phyloP scores from a whole-genome alignment of 2,797 vertebrate species.

The Chaunax sp. region DNA sequence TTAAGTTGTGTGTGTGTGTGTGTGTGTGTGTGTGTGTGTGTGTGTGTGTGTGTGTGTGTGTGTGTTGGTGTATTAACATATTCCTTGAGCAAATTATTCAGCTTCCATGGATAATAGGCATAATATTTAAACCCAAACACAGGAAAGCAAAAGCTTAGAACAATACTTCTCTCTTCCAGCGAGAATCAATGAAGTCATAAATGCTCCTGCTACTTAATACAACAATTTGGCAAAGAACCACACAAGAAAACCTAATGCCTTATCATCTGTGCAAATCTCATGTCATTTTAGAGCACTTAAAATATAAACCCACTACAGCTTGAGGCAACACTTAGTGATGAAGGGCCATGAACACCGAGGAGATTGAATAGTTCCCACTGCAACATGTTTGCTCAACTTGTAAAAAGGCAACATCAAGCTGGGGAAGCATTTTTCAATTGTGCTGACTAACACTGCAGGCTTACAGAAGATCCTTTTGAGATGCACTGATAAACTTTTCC shows the following conservation, averaged over 20 bases:
- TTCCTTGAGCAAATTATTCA: conserved; percentile 55
- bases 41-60: conserved; percentile 51
- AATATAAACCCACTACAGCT: conserved; percentile 12
- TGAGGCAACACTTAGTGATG: neutral
- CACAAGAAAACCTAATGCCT: conserved; percentile 22
- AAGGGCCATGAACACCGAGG: conserved; percentile 4
- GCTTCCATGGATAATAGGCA: conserved; percentile 53
- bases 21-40: conserved; percentile 44
- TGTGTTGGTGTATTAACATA: conserved; percentile 58
- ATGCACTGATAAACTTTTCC: conserved; percentile 1
- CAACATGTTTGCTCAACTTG: conserved; percentile 20
- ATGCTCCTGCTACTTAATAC: conserved; percentile 7
- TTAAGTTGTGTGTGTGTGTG: conserved; percentile 5
- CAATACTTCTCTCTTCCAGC: conserved; percentile 30
- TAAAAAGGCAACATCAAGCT: conserved; percentile 12
- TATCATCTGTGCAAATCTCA: conserved; percentile 33
- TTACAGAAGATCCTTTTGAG: conserved; percentile 4
- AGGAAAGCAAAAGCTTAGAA: conserved; percentile 28
- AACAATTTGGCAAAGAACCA: conserved; percentile 12
- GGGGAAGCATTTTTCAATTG: conserved; percentile 21
- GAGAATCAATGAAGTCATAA: conserved; percentile 43
- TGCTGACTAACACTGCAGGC: conserved; percentile 9
- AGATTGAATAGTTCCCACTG: conserved; percentile 13
- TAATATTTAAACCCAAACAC: conserved; percentile 59
- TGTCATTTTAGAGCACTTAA: conserved; percentile 14